phyloP scores from a whole-genome alignment of 2,888 invertebrate species.

The Hyppa rectilinea region DNA sequence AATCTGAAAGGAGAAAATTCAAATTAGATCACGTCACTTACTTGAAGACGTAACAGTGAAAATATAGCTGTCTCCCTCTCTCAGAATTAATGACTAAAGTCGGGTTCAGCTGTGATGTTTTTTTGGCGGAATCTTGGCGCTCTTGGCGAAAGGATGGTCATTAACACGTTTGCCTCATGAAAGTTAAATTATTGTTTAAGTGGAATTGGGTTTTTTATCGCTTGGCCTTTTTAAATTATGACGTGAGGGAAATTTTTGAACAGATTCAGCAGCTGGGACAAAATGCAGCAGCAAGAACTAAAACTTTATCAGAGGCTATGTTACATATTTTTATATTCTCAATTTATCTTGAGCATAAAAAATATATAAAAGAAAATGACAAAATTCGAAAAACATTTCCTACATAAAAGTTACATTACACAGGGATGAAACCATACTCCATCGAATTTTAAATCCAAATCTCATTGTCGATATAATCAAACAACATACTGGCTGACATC shows the following conservation, averaged over 20 bases:
- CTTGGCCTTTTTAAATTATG: conserved; percentile 49
- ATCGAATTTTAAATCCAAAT: conserved; percentile 16
- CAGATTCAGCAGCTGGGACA: conserved; percentile 21
- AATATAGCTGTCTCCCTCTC: conserved; percentile 70
- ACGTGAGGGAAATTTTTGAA: conserved; percentile 53
- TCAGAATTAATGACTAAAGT: conserved; percentile 54
- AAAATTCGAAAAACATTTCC: neutral
- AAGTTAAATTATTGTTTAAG: conserved; percentile 63
- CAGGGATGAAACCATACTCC: neutral
- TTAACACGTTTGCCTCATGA: conserved; percentile 64
- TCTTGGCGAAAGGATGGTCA: conserved; percentile 62
- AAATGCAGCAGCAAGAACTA: neutral
- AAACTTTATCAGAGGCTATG: neutral
- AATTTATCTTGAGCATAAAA: neutral
- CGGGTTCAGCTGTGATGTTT: conserved; percentile 53
- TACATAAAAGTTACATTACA: neutral
- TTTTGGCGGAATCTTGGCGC: conserved; percentile 57
- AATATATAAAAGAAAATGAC: neutral
- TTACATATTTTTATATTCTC: no score
- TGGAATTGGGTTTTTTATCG: conserved; percentile 61
- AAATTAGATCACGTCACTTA: conserved; percentile 84
- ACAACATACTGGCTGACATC: conserved; percentile 28
- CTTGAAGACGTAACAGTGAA: conserved; percentile 67
- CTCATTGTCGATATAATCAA: conserved; percentile 9
- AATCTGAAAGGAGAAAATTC: conserved; percentile 85